Percentiles rank a stretch among this genome's conserved stretches.
Conservation (phyloP, 2,113 vertebrate genomes). For the Ptyas mucosa region DNA sequence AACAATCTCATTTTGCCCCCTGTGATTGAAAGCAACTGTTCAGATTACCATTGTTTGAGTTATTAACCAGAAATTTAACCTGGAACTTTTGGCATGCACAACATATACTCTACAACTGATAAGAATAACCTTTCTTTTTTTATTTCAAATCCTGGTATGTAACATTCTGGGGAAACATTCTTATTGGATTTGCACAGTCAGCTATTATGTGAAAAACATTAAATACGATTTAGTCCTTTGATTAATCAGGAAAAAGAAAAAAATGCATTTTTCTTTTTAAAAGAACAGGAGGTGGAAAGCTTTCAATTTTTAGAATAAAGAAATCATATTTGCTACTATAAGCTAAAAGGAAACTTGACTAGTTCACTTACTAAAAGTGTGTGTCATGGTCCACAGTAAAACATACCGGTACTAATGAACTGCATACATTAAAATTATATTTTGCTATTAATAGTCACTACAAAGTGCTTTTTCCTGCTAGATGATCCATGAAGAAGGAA, state of each 20-base stretch:
- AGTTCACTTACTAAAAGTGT: conserved; percentile 39
- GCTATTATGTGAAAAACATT: background rate
- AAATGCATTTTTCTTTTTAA: background rate
- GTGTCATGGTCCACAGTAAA: conserved; percentile 30
- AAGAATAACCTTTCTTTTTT: background rate
- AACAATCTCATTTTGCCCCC: background rate
- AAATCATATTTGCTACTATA: conserved; percentile 31
- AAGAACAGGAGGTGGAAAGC: background rate
- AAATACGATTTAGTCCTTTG: background rate
- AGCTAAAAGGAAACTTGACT: conserved; percentile 32
- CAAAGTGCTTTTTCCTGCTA: conserved; percentile 54
- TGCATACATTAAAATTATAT: conserved; percentile 55
- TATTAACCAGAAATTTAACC: background rate
- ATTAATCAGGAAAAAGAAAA: background rate
- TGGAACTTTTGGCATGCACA: background rate
- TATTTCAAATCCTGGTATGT: background rate
- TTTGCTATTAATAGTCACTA: conserved; percentile 60
- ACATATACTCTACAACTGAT: background rate
- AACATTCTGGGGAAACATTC: background rate
- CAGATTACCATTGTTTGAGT: background rate
- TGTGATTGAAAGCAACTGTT: background rate
- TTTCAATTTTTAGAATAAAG: background rate
- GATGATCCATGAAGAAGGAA: conserved; percentile 46
- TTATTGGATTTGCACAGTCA: background rate
- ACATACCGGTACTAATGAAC: conserved; percentile 15